Conservation (phyloP, 2,888 invertebrate genomes). For the Oasisia sp. region DNA sequence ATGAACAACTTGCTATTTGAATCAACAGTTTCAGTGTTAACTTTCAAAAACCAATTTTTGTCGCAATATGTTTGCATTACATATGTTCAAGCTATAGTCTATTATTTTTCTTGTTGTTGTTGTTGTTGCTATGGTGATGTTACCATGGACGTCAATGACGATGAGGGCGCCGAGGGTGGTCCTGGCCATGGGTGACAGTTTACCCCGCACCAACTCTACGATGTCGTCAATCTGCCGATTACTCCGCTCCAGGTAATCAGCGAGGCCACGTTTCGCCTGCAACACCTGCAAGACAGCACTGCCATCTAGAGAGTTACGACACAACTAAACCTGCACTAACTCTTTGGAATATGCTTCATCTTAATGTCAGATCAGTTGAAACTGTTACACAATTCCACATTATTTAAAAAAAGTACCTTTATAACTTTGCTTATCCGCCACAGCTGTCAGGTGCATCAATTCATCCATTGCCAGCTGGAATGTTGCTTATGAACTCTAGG, state of each 20-base stretch:
- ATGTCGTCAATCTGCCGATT: conserved; percentile 63
- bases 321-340: not conserved
- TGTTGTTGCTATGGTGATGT: conserved; percentile 31
- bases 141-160: conserved; percentile 66
- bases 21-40: not conserved
- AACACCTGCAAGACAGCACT: conserved; percentile 27
- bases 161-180: conserved; percentile 65
- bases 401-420: too few species aligned
- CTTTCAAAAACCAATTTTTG: not conserved
- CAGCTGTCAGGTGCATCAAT: too few species aligned
- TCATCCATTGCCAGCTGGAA: too few species aligned
- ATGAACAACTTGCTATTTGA: not conserved
- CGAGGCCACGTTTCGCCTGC: conserved; percentile 37
- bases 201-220: conserved; percentile 62
- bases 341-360: too few species aligned
- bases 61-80: not conserved
- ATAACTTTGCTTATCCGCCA: too few species aligned
- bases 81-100: not conserved
- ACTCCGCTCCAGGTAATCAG: conserved; percentile 57
- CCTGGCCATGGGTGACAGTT: conserved; percentile 62
- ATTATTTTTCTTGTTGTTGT: not conserved
- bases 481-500: too few species aligned
- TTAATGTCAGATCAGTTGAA: too few species aligned
- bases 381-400: too few species aligned
- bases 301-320: not conserved